phyloP scores from a whole-genome alignment of 2,888 invertebrate species.

The Cistogaster globosa region DNA sequence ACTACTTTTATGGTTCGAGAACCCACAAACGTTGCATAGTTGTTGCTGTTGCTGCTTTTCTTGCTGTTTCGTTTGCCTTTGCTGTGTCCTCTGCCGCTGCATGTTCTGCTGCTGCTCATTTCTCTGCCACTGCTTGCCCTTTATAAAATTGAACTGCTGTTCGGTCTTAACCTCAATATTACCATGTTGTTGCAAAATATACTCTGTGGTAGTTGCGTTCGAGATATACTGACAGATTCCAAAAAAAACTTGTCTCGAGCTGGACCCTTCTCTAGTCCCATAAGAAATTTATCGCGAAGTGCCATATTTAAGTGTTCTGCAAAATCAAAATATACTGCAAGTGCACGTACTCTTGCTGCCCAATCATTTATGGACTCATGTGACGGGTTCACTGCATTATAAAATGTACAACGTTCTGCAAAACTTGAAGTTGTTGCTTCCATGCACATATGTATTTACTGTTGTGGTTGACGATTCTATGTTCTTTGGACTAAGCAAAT shows the following conservation, averaged over 20 bases:
- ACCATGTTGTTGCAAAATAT: background rate
- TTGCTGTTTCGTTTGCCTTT: no score
- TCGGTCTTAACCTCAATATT: no score
- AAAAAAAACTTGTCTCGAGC: conserved; percentile 63
- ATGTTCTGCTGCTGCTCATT: no score
- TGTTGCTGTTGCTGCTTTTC: no score
- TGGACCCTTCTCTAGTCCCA: conserved; percentile 41
- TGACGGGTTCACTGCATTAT: conserved; percentile 56
- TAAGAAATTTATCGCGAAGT: conserved; percentile 58
- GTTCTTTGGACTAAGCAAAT: conserved; percentile 54
- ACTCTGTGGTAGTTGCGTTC: conserved; percentile 6
- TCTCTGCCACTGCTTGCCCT: no score
- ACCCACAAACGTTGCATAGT: background rate
- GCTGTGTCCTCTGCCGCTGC: no score
- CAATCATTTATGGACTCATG: conserved; percentile 65
- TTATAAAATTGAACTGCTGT: no score
- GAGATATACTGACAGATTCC: conserved; percentile 46
- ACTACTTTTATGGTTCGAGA: background rate
- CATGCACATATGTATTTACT: no score
- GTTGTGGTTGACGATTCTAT: conserved; percentile 13
- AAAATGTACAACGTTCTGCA: conserved; percentile 69
- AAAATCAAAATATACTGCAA: conserved; percentile 54
- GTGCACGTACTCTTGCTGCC: conserved; percentile 67
- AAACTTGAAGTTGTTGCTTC: no score
- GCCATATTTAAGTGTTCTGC: conserved; percentile 36